Conservation (phyloP, 2,888 invertebrate genomes). For the Drosophila nigritarsus region DNA sequence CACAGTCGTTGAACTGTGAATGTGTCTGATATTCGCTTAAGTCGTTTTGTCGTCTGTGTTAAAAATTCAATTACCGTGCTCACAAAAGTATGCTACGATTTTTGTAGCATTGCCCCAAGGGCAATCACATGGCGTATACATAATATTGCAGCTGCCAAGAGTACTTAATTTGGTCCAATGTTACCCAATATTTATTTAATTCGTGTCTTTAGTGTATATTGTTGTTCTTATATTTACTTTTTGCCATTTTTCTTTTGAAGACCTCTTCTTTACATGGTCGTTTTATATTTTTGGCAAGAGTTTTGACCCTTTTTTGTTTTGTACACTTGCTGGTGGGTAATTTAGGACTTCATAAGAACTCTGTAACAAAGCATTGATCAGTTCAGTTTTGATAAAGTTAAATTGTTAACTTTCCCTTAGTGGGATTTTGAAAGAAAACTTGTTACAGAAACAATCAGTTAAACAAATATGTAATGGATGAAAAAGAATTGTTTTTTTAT, state of each 20-base stretch:
- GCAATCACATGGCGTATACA: conserved; percentile 39
- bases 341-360: neutral
- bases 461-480: neutral
- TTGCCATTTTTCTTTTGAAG: conserved; percentile 5
- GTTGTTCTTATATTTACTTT: conserved; percentile 6
- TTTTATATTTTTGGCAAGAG: conserved; percentile 8
- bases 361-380: neutral
- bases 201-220: conserved; percentile 24
- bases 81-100: conserved; percentile 37
- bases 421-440: neutral
- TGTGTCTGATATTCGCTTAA: conserved; percentile 28
- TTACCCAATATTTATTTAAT: conserved; percentile 48
- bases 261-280: conserved; percentile 5
- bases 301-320: conserved; percentile 9
- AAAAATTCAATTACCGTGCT: conserved; percentile 22
- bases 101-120: conserved; percentile 8
- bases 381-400: neutral
- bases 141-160: conserved; percentile 30
- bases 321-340: neutral
- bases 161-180: conserved; percentile 33
- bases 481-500: neutral
- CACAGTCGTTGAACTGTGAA: conserved; percentile 44
- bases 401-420: neutral
- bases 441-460: neutral
- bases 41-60: conserved; percentile 1